phyloP scores from a whole-genome alignment of 1,140 invertebrate species.

The Sycophila sp. region DNA sequence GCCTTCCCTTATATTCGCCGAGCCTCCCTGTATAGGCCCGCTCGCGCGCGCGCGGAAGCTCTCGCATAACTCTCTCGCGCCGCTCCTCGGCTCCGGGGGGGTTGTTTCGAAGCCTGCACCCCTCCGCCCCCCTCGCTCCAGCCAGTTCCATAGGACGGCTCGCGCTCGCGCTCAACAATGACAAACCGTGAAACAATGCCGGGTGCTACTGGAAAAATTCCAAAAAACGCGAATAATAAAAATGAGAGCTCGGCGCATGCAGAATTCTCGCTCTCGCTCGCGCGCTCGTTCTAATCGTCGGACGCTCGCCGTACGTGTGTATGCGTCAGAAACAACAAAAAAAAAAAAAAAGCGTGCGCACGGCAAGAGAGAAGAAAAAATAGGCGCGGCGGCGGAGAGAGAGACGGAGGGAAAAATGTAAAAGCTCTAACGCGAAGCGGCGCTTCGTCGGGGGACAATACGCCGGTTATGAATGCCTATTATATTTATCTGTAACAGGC shows the following conservation, averaged over 20 bases:
- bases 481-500: constrained; percentile 68
- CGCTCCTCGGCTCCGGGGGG: constrained; percentile 35
- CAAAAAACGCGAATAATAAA: constrained; percentile 66
- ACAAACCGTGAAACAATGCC: constrained; percentile 66
- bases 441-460: constrained; percentile 62
- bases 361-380: constrained; percentile 11
- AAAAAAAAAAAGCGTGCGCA: constrained; percentile 25
- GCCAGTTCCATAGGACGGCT: constrained; percentile 37
- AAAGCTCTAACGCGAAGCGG: constrained; percentile 55
- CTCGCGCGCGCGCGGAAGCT: constrained; percentile 32
- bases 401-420: constrained; percentile 54
- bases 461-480: constrained; percentile 66
- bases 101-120: constrained; percentile 36
- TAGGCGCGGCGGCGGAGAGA: constrained; percentile 27
- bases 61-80: constrained; percentile 24
- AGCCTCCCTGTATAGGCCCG: constrained; percentile 29
- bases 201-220: constrained; percentile 67
- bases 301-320: constrained; percentile 19
- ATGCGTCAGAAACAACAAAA: constrained; percentile 50
- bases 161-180: constrained; percentile 61
- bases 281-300: not conserved
- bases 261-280: not conserved
- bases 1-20: constrained; percentile 27
- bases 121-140: not conserved
- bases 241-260: constrained; percentile 55